Percentiles rank a stretch among this genome's conserved stretches.
Evolutionary conservation across 1,140 invertebrate genomes (phyloP).

Genomic region (Drosophila azteca): DNA sequence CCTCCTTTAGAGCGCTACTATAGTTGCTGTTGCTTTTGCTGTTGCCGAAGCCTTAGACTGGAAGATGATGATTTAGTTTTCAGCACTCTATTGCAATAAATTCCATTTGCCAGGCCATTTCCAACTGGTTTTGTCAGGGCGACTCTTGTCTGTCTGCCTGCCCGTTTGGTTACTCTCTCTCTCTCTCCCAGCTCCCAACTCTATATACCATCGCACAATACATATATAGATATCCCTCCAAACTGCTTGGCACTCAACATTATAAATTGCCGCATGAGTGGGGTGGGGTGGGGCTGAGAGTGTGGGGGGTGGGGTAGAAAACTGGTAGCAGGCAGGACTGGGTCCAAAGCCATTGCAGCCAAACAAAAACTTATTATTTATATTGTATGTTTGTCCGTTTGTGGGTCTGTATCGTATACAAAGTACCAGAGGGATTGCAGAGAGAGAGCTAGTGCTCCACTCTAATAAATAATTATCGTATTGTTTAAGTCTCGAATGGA

Average conservation of each 20-base stretch:
- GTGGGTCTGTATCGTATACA: constrained; percentile 10
- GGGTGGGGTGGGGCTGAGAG: neutral
- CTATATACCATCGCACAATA: constrained; percentile 11
- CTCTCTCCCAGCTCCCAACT: neutral
- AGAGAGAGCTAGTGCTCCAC: constrained; percentile 2
- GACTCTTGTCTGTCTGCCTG: constrained; percentile 49
- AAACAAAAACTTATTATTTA: constrained; percentile 65
- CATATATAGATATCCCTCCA: constrained; percentile 27
- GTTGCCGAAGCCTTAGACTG: constrained; percentile 27
- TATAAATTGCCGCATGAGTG: constrained; percentile 54
- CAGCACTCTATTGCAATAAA: constrained; percentile 69
- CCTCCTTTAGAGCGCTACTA: neutral
- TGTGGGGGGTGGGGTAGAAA: constrained; percentile 4
- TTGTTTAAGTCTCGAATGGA: constrained; percentile 66
- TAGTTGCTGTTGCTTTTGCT: constrained; percentile 2
- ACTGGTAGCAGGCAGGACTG: constrained; percentile 4
- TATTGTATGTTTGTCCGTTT: constrained; percentile 33
- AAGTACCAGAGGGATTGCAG: constrained; percentile 22
- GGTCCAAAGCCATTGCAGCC: constrained; percentile 51
- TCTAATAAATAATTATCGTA: constrained; percentile 68
- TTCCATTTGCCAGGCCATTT: constrained; percentile 65
- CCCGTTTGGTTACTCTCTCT: constrained; percentile 1
- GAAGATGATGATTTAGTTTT: constrained; percentile 68
- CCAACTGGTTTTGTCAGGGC: constrained; percentile 60
- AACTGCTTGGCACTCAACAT: constrained; percentile 62